Base-by-base conservation (phyloP, 53 echinoderm and acorn worm genomes). In the Astropecten irregularis region DNA sequence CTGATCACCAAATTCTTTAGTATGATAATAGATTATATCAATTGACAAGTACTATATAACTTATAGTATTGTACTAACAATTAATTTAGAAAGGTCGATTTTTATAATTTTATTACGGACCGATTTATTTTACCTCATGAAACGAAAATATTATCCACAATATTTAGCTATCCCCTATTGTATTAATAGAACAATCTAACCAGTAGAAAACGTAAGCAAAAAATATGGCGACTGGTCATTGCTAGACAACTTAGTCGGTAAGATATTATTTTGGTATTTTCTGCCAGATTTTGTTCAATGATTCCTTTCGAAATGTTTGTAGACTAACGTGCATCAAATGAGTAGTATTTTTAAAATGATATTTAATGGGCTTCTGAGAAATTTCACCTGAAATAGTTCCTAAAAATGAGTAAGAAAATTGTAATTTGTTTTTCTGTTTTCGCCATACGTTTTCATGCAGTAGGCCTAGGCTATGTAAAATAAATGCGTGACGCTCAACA, bases 201-300 rank as follows among this genome's bases (percentile, higher is more conserved):
- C n/a, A n/a, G n/a, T n/a, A n/a, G n/a, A n/a, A 66, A 66, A 40
- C 66, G 66, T 66, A 66, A 66, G 66, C 26, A 66, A 35, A 40
- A 20, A 40, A 66, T 64, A 64, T 66, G 66, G 66, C 66, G 66
- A 66, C 40, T 61, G 40, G 36, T 66, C 6, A 66, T 21, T 36
- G 35, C 18, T 35, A 66, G 36, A 38, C 19, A 38, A 36, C 33
- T 34, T 33, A 32, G 11, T 2, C 3, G 33, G 2, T 33, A 36
- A 36, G 33, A 66, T 21, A 36, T 35, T 66, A 66, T 34, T 66
- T 66, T 36, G 38, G 19, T 66, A 21, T 66, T 34, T 66, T 40
- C 34, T 66, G 36, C 66, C 66, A 66, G 66, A 66, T 66, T 66
- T 66, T 66, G 20, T 21, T 15, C 9, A 21, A 9, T 66, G 18